A percentile compares a stretch with the other conserved stretches of the same genome.
Evolutionary conservation across 1,140 invertebrate species (phyloP).

Genomic region (Akabosia matsudoensis): DNA sequence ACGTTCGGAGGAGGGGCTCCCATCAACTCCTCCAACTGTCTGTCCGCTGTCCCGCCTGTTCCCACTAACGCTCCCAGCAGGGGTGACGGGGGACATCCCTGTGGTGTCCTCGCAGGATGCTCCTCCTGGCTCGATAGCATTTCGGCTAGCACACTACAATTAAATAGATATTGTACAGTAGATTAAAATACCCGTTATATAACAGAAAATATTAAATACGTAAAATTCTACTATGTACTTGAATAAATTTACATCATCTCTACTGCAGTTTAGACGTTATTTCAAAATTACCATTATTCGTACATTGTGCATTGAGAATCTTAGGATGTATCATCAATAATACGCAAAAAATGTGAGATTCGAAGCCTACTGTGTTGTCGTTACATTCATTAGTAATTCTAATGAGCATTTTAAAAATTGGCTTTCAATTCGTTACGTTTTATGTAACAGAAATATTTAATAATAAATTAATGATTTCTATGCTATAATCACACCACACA

Average conservation of each 20-base stretch:
- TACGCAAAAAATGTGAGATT: not conserved
- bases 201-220: not conserved
- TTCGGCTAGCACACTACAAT: conserved; percentile 9
- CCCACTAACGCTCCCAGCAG: not conserved
- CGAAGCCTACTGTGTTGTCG: too few species aligned
- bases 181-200: not conserved
- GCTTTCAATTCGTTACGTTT: too few species aligned
- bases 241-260: not conserved
- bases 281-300: not conserved
- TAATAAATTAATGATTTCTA: too few species aligned
- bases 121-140: conserved; percentile 9
- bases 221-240: too few species aligned
- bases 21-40: not conserved
- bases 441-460: too few species aligned
- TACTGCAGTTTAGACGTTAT: not conserved
- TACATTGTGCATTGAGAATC: not conserved
- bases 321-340: too few species aligned
- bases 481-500: too few species aligned
- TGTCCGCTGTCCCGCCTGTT: not conserved
- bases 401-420: too few species aligned
- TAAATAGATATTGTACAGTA: not conserved
- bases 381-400: too few species aligned
- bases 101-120: not conserved
- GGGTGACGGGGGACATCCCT: not conserved
- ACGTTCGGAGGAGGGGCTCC: not conserved